Evolutionary conservation across 2,113 vertebrate species (phyloP).

Genomic region (Glaucidium brasilianum): DNA sequence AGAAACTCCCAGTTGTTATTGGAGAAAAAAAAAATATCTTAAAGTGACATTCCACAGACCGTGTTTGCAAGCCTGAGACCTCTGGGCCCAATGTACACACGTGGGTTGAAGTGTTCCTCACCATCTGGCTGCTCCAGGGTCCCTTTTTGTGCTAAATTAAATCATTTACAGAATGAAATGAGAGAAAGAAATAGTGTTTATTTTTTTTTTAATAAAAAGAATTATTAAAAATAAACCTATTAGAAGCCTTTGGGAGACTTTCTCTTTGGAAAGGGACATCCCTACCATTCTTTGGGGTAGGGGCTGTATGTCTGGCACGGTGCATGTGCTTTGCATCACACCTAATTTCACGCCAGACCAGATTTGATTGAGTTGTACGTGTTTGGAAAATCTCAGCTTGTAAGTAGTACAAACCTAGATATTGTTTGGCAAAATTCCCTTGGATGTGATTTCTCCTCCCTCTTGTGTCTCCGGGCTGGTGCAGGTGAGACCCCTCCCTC

Average conservation of each 20-base stretch:
- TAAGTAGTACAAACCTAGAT: neutral
- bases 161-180: neutral
- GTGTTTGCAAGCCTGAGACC: neutral
- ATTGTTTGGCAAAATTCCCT: neutral
- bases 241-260: neutral
- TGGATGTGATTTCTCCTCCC: neutral
- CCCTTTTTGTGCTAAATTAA: neutral
- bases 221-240: neutral
- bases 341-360: neutral
- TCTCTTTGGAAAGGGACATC: neutral
- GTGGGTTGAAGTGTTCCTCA: neutral
- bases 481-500: neutral
- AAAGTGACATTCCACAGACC: neutral
- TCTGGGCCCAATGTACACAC: accelerated
- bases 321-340: accelerated
- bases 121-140: neutral
- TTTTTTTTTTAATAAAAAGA: neutral
- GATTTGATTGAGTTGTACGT: neutral
- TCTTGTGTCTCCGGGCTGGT: neutral
- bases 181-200: neutral
- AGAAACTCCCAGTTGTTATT: neutral
- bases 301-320: accelerated
- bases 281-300: neutral
- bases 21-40: neutral
- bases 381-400: neutral